phyloP scores from a whole-genome alignment of 2,797 vertebrate genomes.

The Mormyrops attenuatus region DNA sequence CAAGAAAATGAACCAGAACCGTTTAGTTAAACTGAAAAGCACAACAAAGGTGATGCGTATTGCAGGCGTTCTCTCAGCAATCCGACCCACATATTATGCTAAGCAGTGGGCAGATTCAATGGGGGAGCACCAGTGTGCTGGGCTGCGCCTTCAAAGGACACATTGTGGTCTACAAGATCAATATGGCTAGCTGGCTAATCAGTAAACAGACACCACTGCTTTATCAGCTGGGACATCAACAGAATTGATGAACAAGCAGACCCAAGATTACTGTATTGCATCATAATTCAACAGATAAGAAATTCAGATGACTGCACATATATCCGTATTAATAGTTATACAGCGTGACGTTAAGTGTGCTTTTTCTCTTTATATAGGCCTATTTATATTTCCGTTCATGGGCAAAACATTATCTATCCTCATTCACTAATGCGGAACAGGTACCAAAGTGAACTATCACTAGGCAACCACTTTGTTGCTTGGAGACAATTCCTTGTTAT shows the following conservation, averaged over 20 bases:
- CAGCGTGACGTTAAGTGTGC: not conserved
- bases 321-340: not conserved
- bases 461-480: slow-evolving; percentile 24
- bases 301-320: not conserved
- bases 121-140: not conserved
- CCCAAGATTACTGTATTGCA: not conserved
- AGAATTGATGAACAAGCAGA: not conserved
- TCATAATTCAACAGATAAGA: not conserved
- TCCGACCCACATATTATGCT: not conserved
- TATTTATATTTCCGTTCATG: not conserved
- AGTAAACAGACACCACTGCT: not conserved
- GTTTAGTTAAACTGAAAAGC: not conserved
- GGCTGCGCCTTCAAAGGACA: not conserved
- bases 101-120: not conserved
- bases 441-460: slow-evolving; percentile 17
- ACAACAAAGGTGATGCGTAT: not conserved
- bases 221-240: not conserved
- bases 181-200: not conserved
- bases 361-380: not conserved
- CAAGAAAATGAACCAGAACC: not conserved
- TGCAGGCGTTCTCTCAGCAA: not conserved
- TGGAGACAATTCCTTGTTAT: slow-evolving; percentile 9
- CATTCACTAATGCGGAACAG: slow-evolving; percentile 3
- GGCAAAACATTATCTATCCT: not conserved
- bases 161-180: not conserved